Conservation (phyloP, 1,140 invertebrate genomes). For the Matsumurasca onukii region DNA sequence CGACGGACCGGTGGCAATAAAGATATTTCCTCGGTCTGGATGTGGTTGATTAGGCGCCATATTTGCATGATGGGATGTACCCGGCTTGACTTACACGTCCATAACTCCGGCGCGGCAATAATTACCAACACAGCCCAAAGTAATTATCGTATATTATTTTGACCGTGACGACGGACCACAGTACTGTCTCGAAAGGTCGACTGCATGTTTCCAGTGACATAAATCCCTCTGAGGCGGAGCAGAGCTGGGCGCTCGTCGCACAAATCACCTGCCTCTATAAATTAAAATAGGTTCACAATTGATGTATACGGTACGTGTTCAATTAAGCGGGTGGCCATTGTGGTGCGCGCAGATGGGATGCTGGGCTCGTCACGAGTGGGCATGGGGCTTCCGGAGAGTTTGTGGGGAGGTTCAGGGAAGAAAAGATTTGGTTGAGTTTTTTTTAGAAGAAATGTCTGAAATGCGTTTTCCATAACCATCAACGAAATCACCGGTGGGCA, state of each 20-base stretch:
- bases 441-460: too few species aligned
- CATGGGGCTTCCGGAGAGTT: not conserved
- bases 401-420: too few species aligned
- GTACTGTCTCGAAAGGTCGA: slow-evolving; percentile 25
- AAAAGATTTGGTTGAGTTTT: too few species aligned
- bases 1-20: too few species aligned
- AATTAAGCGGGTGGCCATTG: slow-evolving; percentile 28
- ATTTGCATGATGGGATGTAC: slow-evolving; percentile 20
- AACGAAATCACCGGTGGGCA: too few species aligned
- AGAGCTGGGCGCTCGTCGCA: too few species aligned
- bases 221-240: slow-evolving; percentile 26
- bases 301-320: slow-evolving; percentile 31
- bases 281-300: slow-evolving; percentile 34
- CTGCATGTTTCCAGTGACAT: slow-evolving; percentile 26
- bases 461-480: too few species aligned
- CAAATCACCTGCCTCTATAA: slow-evolving; percentile 32
- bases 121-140: slow-evolving; percentile 23
- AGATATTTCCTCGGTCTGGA: not conserved
- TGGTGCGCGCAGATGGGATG: too few species aligned
- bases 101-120: slow-evolving; percentile 20
- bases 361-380: too few species aligned
- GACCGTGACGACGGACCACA: slow-evolving; percentile 23
- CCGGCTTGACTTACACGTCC: not conserved
- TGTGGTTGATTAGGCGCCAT: slow-evolving; percentile 23
- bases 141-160: slow-evolving; percentile 27